Evolutionary conservation across 1,140 invertebrate genomes (phyloP).

Genomic region (Saccostrea glomerata): DNA sequence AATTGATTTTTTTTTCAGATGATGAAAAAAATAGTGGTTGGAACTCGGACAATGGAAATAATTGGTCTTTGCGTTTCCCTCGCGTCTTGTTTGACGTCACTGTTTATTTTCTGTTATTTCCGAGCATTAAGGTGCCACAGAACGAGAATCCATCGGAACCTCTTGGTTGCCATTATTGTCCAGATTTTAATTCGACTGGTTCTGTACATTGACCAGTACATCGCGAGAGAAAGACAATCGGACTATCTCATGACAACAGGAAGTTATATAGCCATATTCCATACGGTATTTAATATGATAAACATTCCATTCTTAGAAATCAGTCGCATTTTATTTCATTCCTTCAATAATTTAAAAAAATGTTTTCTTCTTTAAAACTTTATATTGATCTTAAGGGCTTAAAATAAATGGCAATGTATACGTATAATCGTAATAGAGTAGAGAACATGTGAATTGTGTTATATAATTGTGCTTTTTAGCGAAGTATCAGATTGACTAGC

Average conservation of each 20-base stretch:
- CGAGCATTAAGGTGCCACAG: conserved; percentile 90
- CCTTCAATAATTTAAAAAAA: no score
- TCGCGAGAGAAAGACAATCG: conserved; percentile 58
- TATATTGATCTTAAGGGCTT: no score
- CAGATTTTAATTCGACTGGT: conserved; percentile 91
- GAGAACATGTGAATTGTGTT: no score
- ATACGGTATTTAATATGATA: conserved; percentile 82
- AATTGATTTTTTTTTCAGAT: conserved; percentile 67
- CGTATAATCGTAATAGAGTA: no score
- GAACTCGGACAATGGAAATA: conserved; percentile 89
- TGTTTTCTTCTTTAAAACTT: no score
- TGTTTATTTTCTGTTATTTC: conserved; percentile 90
- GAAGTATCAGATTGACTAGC: no score
- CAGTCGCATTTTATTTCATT: no score
- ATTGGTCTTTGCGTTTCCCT: conserved; percentile 90
- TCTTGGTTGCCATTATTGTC: conserved; percentile 91
- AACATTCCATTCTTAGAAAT: no score
- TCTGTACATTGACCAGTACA: conserved; percentile 90
- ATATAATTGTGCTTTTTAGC: no score
- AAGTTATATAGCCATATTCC: conserved; percentile 83
- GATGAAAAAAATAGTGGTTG: conserved; percentile 87
- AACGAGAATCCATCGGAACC: conserved; percentile 92
- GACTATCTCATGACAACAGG: conserved; percentile 40
- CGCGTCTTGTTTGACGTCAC: conserved; percentile 85
- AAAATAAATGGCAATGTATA: no score